Base-by-base conservation (phyloP, 2,888 invertebrate species). In the Petrophora chlorosata region DNA sequence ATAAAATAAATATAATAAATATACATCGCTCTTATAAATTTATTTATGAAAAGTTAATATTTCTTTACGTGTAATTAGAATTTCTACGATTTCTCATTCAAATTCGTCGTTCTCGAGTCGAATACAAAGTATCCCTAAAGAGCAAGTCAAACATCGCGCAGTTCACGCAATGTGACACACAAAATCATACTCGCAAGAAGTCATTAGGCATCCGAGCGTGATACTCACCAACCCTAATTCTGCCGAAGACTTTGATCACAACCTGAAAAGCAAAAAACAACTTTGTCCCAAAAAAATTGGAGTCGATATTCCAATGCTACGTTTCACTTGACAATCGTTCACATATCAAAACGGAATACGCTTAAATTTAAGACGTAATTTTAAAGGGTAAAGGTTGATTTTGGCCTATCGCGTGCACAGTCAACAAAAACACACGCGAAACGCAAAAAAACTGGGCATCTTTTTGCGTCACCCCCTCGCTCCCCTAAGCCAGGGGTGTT, bases 191-290 rank as follows among this genome's bases (percentile, higher is more conserved):
- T 36, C 39, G 49, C 50, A 86, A 88, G 84, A 87, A 87, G 86
- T 89, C 89, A 86, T 89, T 87, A 88, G 75, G 79, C 79, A 83
- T 79, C 76, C 82, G 73, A 77, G 81, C 82, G 80, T 67, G 65
- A 9, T 19, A 68, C 68, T 70, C 58, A 68, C 69, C 72, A 75
- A 76, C 86, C 86, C 85, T 83, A 82, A 86, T 83, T 82, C 76
- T 65, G 71, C 34, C 23, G 35, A 44, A 41, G 69, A 69, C 76
- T 17, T 16, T 10, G 25, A 30, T 23, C 4, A 0, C 59, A 71
- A 10, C 1, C 29, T 25, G 10, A 16, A 22, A 28, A 29, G 10
- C 3, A 1, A 79, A 67, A 64, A 12, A 8, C 16, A 4, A 56
- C 73, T 56, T 43, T 77, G 68, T 3, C 0, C 0, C 0, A 0